Evolutionary conservation across 2,797 vertebrate species (phyloP).

Genomic region (Nothura maculosa): DNA sequence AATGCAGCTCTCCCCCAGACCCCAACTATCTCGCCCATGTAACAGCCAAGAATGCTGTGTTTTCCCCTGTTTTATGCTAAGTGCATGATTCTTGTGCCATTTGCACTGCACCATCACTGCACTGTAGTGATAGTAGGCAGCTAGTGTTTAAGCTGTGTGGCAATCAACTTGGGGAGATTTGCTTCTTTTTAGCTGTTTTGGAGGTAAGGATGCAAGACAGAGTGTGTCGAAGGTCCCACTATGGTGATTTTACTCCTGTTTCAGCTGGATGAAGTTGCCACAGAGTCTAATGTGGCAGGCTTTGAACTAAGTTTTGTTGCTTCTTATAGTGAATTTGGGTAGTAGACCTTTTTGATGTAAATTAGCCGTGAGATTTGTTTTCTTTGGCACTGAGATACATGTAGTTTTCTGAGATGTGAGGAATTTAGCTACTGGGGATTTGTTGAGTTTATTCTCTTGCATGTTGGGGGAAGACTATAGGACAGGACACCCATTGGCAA

Average conservation of each 20-base stretch:
- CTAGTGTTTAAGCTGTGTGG: neutral
- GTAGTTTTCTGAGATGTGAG: neutral
- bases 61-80: neutral
- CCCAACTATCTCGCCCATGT: rapidly evolving
- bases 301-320: constrained; percentile 16
- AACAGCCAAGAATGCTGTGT: neutral
- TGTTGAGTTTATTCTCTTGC: neutral
- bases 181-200: neutral
- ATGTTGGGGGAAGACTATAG: neutral
- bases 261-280: neutral
- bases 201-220: neutral
- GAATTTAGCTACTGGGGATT: neutral
- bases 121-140: neutral
- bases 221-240: neutral
- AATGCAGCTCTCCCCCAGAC: neutral
- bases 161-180: neutral
- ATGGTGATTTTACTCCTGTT: neutral
- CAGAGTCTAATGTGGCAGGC: neutral
- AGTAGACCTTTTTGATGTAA: constrained; percentile 17
- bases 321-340: neutral
- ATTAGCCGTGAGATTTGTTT: constrained; percentile 28
- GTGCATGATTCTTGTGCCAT: neutral
- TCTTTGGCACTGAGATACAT: neutral
- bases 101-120: neutral
- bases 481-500: neutral